Base-by-base conservation (phyloP, 2,113 vertebrate genomes). In the Campylorhamphus procurvoides region DNA sequence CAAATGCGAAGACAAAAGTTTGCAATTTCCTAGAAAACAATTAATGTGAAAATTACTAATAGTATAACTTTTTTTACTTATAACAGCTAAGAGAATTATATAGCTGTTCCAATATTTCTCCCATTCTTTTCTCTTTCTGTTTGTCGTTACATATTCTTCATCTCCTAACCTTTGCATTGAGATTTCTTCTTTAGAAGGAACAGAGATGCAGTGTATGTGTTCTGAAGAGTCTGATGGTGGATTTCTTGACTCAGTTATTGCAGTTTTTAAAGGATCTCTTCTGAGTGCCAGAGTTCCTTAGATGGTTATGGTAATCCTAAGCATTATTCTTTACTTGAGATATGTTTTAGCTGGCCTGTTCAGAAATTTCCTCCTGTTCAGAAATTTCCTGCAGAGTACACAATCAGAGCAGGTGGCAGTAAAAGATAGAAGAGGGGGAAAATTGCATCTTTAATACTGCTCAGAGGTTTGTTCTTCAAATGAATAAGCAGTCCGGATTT, bases 351-450 rank as follows among this genome's bases (percentile, higher is more conserved):
- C 20, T 69, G 40, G 20, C 49, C 67, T 72, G 40, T 56, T 76
- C 31, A 60, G 59, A 81, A 93, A 37, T 90, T 83, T 86, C 50
- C 85, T 93, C 49, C 67, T 72, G 40, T 56, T 76, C 31, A 60
- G 59, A 81, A 93, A 37, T 90, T 83, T 86, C 50, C 85, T 93
- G 31, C 42, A 29, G 78, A 59, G 44, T 60, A n/a, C 76, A 66
- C 44, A 67, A 10, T 73, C 42, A 67, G 77, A 95, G 40, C 81
- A 92, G 27, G 73, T 90, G 42, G 58, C 71, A 73, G 86, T 87
- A 58, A 84, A 95, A 92, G 85, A 42, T 5, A n/a, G 81, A 96
- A 84, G 29, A 91, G 14, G 25, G 64, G n/a, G 14, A 88, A 93
- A 76, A 63, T 10, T 12, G 59, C 40, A 50, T 77, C 23, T 64